These are phyloP conservation scores for Stichopus horrens DNA, from an alignment of 53 echinoderm and acorn worm species.

Conservation along the genomic window DNA sequence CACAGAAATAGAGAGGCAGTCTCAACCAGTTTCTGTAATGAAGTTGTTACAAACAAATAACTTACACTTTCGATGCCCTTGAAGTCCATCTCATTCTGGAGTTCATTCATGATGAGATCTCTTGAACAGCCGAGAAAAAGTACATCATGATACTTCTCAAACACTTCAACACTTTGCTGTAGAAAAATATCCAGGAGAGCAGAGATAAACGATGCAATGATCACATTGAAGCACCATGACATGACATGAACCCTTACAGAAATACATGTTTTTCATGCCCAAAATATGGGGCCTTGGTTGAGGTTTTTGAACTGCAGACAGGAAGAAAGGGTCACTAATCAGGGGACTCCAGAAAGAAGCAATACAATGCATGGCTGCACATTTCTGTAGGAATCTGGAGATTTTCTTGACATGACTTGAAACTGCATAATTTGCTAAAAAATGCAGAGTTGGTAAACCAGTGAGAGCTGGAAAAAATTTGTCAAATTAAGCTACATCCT, in stretches of 20 bases:
- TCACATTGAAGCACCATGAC: background rate
- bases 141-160: background rate
- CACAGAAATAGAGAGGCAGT: background rate
- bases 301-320: no score
- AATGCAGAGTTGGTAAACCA: no score
- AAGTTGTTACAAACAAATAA: background rate
- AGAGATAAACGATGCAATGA: background rate
- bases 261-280: background rate
- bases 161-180: background rate
- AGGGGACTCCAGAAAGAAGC: no score
- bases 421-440: no score
- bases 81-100: slow-evolving; percentile 5
- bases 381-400: no score
- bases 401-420: no score
- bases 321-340: no score
- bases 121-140: background rate
- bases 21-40: background rate
- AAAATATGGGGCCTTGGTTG: background rate
- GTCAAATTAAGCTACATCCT: no score
- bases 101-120: slow-evolving; percentile 14
- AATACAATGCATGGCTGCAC: no score
- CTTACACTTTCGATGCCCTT: slow-evolving; percentile 5
- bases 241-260: background rate
- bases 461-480: no score
- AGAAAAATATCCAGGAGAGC: background rate